Conservation (phyloP, 2,113 vertebrate genomes). For the Drymodes brunneopygia region DNA sequence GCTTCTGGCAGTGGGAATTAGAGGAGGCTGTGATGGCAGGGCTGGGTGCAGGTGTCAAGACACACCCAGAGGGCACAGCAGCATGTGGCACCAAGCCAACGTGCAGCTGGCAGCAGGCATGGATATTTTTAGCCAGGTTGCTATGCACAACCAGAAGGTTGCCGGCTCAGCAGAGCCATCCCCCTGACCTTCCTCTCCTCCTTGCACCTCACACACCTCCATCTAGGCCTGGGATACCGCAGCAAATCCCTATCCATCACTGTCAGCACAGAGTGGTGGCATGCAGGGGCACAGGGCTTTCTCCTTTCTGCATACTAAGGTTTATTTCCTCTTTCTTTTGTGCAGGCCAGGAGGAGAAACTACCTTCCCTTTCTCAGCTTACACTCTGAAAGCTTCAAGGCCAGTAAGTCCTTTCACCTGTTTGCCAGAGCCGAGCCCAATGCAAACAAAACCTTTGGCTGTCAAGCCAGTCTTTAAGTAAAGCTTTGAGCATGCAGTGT, state of each 20-base stretch:
- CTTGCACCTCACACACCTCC: not conserved
- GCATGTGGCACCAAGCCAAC: not conserved
- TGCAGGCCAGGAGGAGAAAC: not conserved
- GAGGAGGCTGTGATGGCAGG: not conserved
- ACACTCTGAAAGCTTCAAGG: not conserved
- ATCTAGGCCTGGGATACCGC: not conserved
- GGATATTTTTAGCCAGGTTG: not conserved
- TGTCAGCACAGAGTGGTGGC: not conserved
- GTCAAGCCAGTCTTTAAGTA: not conserved
- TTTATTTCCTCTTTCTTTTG: not conserved
- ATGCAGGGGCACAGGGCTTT: not conserved
- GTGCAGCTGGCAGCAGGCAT: accelerated
- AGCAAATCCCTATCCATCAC: not conserved
- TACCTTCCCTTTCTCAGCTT: not conserved
- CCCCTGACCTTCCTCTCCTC: not conserved
- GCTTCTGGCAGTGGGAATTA: not conserved
- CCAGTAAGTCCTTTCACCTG: not conserved
- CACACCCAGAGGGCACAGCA: not conserved
- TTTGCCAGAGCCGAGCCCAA: not conserved
- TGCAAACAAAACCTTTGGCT: not conserved
- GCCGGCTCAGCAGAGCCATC: not conserved
- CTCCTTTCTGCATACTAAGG: not conserved
- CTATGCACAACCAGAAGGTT: not conserved
- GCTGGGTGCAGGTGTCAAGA: not conserved
- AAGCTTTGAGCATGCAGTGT: not conserved